phyloP scores from a whole-genome alignment of 2,113 vertebrate genomes.

The Daphoenositta chrysoptera region DNA sequence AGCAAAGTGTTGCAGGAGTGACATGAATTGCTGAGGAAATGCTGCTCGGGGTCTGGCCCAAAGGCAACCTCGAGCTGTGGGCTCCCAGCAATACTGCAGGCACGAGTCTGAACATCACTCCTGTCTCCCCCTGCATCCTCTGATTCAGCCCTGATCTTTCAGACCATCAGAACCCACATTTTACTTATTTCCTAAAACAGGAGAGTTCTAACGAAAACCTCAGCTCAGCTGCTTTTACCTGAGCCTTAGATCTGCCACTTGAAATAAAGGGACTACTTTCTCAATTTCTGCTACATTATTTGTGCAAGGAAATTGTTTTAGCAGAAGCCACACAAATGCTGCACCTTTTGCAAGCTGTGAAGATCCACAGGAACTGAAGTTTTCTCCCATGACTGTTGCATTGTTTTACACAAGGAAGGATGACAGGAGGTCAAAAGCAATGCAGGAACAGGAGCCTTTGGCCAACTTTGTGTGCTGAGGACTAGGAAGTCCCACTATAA shows the following conservation, averaged over 20 bases:
- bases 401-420: constrained; percentile 20
- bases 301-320: constrained; percentile 32
- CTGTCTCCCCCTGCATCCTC: background rate
- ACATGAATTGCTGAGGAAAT: background rate
- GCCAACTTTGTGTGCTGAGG: background rate
- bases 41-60: background rate
- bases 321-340: background rate
- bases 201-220: background rate
- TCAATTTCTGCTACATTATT: background rate
- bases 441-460: background rate
- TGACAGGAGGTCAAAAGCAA: constrained; percentile 16
- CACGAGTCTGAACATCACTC: background rate
- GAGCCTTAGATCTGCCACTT: background rate
- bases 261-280: background rate
- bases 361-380: constrained; percentile 34
- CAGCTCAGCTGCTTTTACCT: background rate
- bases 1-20: background rate
- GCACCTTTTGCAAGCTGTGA: constrained; percentile 5
- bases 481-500: constrained; percentile 2
- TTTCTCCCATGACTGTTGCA: background rate
- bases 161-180: background rate
- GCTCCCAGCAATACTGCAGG: background rate
- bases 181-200: background rate
- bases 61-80: background rate
- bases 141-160: background rate